phyloP scores from a whole-genome alignment of 1,140 invertebrate genomes.

The Mamestra configurata region DNA sequence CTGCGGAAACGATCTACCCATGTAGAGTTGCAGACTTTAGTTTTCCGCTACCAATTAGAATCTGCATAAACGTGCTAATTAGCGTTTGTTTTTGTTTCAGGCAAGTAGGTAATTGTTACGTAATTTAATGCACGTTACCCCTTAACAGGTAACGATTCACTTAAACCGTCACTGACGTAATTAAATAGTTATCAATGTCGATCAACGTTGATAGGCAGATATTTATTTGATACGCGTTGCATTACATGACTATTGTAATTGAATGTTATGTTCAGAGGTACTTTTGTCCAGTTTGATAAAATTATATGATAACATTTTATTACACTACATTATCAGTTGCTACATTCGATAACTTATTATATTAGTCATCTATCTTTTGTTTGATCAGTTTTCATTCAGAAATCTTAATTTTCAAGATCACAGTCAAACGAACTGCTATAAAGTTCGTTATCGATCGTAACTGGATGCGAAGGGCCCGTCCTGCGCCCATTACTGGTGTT shows the following conservation, averaged over 20 bases:
- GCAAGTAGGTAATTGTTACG: constrained; percentile 63
- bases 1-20: constrained; percentile 45
- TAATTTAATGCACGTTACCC: constrained; percentile 51
- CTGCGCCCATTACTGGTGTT: constrained; percentile 54
- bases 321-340: background rate
- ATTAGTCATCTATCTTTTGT: background rate
- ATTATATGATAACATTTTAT: background rate
- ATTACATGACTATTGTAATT: background rate
- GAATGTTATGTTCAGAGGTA: background rate
- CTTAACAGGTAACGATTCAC: constrained; percentile 16
- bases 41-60: constrained; percentile 62
- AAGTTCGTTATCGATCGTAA: constrained; percentile 35
- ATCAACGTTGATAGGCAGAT: background rate
- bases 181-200: constrained; percentile 8
- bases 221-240: background rate
- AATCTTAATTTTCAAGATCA: background rate
- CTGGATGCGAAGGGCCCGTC: constrained; percentile 50
- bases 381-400: background rate
- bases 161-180: constrained; percentile 5
- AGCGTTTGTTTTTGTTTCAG: constrained; percentile 66
- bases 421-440: background rate
- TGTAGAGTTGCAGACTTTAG: constrained; percentile 24
- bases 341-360: too few species aligned
- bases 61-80: constrained; percentile 61
- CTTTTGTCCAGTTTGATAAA: background rate